Conservation (phyloP, 2,888 invertebrate genomes). For the Blastobasis lacticolella region DNA sequence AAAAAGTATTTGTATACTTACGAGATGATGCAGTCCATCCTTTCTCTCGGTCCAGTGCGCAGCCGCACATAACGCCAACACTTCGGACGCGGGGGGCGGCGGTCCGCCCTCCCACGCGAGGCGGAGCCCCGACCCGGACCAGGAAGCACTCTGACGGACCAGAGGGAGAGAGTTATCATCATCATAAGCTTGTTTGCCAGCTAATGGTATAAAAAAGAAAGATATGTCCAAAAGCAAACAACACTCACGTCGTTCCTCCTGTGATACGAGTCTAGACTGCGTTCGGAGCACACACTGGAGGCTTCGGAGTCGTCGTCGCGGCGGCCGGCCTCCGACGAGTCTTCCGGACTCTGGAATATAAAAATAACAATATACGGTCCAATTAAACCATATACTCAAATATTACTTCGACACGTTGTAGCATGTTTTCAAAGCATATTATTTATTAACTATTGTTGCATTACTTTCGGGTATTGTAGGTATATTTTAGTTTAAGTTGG, state of each 20-base stretch:
- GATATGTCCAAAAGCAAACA: neutral
- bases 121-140: constrained; percentile 87
- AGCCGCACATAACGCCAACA: constrained; percentile 90
- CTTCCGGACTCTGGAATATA: constrained; percentile 63
- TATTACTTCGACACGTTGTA: too few relatives aligned
- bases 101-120: constrained; percentile 73
- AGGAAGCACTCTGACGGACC: constrained; percentile 80
- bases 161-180: too few relatives aligned
- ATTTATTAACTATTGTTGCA: too few relatives aligned
- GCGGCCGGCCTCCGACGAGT: constrained; percentile 53
- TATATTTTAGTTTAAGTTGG: too few relatives aligned
- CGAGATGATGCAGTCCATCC: constrained; percentile 90
- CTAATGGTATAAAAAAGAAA: too few relatives aligned
- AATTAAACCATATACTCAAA: too few relatives aligned
- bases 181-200: too few relatives aligned
- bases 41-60: constrained; percentile 96
- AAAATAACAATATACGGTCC: too few relatives aligned
- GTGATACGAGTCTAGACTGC: constrained; percentile 85
- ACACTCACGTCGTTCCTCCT: constrained; percentile 86
- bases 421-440: too few relatives aligned
- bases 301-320: constrained; percentile 93
- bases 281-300: constrained; percentile 95
- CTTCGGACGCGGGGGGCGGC: constrained; percentile 78
- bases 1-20: too few relatives aligned
- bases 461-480: too few relatives aligned